Conservation (phyloP, 2,113 vertebrate species). For the Morone chrysops region DNA sequence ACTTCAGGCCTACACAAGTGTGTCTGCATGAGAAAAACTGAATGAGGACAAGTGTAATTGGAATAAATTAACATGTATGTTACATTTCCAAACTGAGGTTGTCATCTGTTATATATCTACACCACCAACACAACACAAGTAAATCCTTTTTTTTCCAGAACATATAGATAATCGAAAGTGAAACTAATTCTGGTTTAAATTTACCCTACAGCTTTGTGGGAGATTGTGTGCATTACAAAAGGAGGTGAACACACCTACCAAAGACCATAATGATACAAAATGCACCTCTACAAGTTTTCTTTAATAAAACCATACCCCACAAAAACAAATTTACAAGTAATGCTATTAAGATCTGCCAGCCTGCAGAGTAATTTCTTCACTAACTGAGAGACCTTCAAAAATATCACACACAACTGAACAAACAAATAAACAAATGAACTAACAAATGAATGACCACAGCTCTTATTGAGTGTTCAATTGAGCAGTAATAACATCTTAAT, state of each 20-base stretch:
- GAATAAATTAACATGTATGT: background rate
- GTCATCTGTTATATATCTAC: background rate
- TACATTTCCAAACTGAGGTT: background rate
- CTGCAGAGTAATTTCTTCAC: slow-evolving; percentile 20
- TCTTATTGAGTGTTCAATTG: slow-evolving; percentile 57
- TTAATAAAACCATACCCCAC: slow-evolving; percentile 1
- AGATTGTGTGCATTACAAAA: background rate
- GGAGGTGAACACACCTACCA: background rate
- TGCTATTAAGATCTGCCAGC: slow-evolving; percentile 14
- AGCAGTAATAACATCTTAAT: slow-evolving; percentile 55
- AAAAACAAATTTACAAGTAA: slow-evolving; percentile 25
- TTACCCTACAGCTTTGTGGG: background rate
- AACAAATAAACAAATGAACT: slow-evolving; percentile 46
- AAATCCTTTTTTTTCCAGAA: background rate
- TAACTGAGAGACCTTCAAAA: slow-evolving; percentile 32
- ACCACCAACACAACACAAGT: too few species aligned
- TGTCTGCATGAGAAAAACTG: background rate
- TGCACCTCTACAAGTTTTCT: background rate
- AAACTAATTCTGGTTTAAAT: background rate
- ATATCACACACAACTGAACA: slow-evolving; percentile 38
- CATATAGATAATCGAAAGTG: background rate
- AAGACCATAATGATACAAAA: background rate
- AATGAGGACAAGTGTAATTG: background rate
- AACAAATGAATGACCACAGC: slow-evolving; percentile 59
- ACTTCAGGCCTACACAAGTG: background rate